Conservation (phyloP, 1,140 invertebrate genomes). For the Acyrthosiphon pisum region DNA sequence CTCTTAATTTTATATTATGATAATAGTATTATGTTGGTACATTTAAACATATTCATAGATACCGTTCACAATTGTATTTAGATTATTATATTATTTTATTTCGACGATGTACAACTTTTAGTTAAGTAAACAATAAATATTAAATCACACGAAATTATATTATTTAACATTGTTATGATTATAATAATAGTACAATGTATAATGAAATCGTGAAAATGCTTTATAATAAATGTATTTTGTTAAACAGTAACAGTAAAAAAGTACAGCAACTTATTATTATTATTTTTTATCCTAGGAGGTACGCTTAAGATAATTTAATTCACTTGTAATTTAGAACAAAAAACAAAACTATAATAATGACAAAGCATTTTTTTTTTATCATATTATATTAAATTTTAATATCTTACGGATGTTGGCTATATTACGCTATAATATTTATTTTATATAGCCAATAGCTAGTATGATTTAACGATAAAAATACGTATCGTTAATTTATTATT, state of each 20-base stretch:
- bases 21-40: background rate
- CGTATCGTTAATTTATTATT: background rate
- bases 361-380: background rate
- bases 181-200: too few species aligned
- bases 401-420: too few species aligned
- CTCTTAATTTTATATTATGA: background rate
- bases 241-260: background rate
- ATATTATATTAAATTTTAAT: too few species aligned
- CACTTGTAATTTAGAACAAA: background rate
- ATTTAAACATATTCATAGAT: background rate
- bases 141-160: background rate
- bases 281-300: background rate
- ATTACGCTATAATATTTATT: background rate
- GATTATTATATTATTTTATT: background rate
- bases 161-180: background rate
- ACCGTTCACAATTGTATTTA: background rate
- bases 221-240: background rate
- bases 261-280: background rate
- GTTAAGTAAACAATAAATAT: background rate
- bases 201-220: too few species aligned
- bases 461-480: background rate
- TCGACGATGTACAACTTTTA: background rate
- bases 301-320: background rate
- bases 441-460: background rate
- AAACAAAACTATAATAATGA: background rate